Evolutionary conservation across 2,888 invertebrate genomes (phyloP).

Genomic region (Apodemia hepburni): DNA sequence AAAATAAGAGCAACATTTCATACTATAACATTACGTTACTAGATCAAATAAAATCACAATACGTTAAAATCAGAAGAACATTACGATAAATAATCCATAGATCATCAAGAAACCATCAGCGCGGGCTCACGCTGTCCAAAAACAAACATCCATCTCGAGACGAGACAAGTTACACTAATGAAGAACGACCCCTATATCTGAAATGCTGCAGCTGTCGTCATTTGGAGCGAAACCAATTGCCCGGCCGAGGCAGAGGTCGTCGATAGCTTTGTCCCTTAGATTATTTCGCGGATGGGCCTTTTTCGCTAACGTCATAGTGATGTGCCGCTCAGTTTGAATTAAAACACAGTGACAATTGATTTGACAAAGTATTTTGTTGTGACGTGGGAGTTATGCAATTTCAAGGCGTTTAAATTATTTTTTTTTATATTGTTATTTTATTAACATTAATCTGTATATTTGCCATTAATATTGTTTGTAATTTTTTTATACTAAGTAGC

Average conservation of each 20-base stretch:
- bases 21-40: no score
- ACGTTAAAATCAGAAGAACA: not conserved
- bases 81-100: slow-evolving; percentile 40
- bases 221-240: slow-evolving; percentile 75
- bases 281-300: slow-evolving; percentile 44
- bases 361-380: no score
- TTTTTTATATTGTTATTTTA: no score
- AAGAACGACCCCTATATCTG: slow-evolving; percentile 73
- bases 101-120: slow-evolving; percentile 72
- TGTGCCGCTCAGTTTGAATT: not conserved
- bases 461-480: no score
- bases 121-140: slow-evolving; percentile 61
- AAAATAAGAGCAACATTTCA: no score
- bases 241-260: slow-evolving; percentile 52
- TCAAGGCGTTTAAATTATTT: no score
- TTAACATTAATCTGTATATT: no score
- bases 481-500: no score
- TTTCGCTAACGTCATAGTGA: slow-evolving; percentile 26
- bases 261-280: slow-evolving; percentile 49
- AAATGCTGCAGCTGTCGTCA: slow-evolving; percentile 76
- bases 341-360: no score
- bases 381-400: no score
- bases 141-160: slow-evolving; percentile 76
- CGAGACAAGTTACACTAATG: slow-evolving; percentile 77
- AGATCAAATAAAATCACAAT: no score